Evolutionary conservation across 2,888 invertebrate species (phyloP), one percentile per base, ranked within the genome.

Genomic region (Eulithis prunata): DNA sequence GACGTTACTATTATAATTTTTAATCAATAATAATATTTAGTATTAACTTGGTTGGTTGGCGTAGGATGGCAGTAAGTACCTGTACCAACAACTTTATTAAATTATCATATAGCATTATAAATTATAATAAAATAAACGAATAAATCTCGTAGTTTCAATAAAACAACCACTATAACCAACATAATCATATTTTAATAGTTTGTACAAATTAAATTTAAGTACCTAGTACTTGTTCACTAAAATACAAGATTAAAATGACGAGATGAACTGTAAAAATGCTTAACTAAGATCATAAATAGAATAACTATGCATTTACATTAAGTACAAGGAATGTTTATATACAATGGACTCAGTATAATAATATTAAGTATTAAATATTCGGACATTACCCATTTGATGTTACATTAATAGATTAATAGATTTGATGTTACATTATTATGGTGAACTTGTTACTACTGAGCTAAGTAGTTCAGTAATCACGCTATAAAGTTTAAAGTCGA

Each of bases 131-230:
- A 41, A 14, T 47, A 47, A 47, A 47, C 47, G 14, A 14, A 13
- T 14, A 14, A 13, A 14, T 6, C 14, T 7, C 3, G 1, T 14
- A 13, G 49, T 65, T 6, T 55, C 49, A 74, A 66, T 74, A 46
- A 82, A 82, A 83, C 75, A 78, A 71, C 14, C 14, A 63, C 57
- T 73, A 69, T 86, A 88, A 87, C 83, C 88, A 91, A 91, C 90
- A 85, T 88, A 84, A 87, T 90, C 13, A 87, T 90, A 89, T 85
- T 91, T 38, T 82, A 83, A 85, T 85, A 82, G 86, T 91, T 91
- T 91, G 89, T 91, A 91, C 90, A 91, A 81, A 85, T 82, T 84
- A 83, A 84, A 82, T 74, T 79, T 72, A 84, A 84, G 86, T 89
- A 87, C 85, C 86, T 87, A 88, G 87, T 88, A 90, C 88, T 87